phyloP scores from a whole-genome alignment of 2,797 vertebrate species.

The Cyprinella venusta region DNA sequence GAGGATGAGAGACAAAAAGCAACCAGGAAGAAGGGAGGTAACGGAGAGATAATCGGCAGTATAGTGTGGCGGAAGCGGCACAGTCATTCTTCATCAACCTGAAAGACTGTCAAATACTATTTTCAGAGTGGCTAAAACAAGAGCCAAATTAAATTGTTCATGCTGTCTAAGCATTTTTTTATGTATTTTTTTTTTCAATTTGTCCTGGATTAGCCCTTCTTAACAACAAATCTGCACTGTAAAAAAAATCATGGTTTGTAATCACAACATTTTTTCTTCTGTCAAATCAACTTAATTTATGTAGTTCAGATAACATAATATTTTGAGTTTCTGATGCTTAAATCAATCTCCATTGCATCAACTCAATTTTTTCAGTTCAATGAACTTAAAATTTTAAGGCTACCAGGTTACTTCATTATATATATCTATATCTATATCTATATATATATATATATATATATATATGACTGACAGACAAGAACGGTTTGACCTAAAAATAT shows the following conservation, averaged over 20 bases:
- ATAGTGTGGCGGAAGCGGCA: constrained; percentile 12
- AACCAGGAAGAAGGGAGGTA: constrained; percentile 37
- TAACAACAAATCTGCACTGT: background rate
- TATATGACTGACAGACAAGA: too few species aligned
- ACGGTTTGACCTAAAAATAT: too few species aligned
- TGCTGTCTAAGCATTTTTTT: constrained; percentile 27
- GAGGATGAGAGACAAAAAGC: constrained; percentile 36
- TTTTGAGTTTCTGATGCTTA: too few species aligned
- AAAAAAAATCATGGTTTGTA: background rate
- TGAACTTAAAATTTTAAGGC: too few species aligned
- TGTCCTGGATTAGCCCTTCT: background rate
- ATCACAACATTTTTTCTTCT: too few species aligned
- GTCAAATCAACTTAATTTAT: too few species aligned
- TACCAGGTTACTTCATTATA: too few species aligned
- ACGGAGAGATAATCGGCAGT: constrained; percentile 18
- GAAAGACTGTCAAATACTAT: constrained; percentile 43
- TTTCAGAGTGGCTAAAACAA: constrained; percentile 14
- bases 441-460: too few species aligned
- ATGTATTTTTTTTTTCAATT: background rate
- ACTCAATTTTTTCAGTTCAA: too few species aligned
- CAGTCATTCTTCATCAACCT: constrained; percentile 20
- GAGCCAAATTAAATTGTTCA: constrained; percentile 42
- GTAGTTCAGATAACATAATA: too few species aligned
- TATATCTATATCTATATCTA: too few species aligned
- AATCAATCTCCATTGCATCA: too few species aligned